phyloP scores from a whole-genome alignment of 1,140 invertebrate species.

The Drosophila truncata region DNA sequence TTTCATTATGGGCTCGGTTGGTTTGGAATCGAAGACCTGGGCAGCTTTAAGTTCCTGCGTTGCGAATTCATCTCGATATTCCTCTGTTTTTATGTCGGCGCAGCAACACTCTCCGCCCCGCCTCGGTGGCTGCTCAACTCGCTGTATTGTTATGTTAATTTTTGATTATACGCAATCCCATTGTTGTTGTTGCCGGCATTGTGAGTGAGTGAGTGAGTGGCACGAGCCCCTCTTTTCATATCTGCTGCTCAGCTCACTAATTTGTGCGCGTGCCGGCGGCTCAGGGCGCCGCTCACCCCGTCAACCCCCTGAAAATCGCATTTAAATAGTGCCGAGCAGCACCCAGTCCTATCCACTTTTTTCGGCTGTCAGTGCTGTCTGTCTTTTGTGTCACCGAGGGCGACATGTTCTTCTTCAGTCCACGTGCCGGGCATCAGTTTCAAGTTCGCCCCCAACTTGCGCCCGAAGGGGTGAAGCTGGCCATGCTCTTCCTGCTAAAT shows the following conservation, averaged over 20 bases:
- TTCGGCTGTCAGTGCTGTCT: slow-evolving; percentile 11
- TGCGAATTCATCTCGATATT: slow-evolving; percentile 64
- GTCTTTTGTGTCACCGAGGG: slow-evolving; percentile 36
- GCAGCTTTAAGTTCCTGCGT: slow-evolving; percentile 63
- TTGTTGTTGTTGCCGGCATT: slow-evolving; percentile 56
- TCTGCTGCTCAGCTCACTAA: slow-evolving; percentile 76
- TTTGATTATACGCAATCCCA: slow-evolving; percentile 74
- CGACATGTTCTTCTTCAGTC: slow-evolving; percentile 59
- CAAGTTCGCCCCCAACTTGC: slow-evolving; percentile 53
- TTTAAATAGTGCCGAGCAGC: slow-evolving; percentile 73
- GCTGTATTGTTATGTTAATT: slow-evolving; percentile 79
- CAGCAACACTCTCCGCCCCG: slow-evolving; percentile 53
- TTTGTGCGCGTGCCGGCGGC: slow-evolving; percentile 76
- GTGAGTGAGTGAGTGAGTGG: slow-evolving; percentile 48
- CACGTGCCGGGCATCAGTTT: slow-evolving; percentile 82
- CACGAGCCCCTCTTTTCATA: slow-evolving; percentile 73
- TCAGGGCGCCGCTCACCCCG: slow-evolving; percentile 46
- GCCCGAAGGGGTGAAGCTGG: slow-evolving; percentile 2
- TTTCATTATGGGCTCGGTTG: slow-evolving; percentile 68
- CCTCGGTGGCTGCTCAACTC: slow-evolving; percentile 35
- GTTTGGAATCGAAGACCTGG: slow-evolving; percentile 27
- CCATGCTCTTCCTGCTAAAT: slow-evolving; percentile 47
- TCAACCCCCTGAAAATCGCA: slow-evolving; percentile 57
- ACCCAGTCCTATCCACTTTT: slow-evolving; percentile 17
- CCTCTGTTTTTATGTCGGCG: slow-evolving; percentile 41